Evolutionary conservation across 2,113 vertebrate genomes (phyloP).

Genomic region (Nannospalax galili): DNA sequence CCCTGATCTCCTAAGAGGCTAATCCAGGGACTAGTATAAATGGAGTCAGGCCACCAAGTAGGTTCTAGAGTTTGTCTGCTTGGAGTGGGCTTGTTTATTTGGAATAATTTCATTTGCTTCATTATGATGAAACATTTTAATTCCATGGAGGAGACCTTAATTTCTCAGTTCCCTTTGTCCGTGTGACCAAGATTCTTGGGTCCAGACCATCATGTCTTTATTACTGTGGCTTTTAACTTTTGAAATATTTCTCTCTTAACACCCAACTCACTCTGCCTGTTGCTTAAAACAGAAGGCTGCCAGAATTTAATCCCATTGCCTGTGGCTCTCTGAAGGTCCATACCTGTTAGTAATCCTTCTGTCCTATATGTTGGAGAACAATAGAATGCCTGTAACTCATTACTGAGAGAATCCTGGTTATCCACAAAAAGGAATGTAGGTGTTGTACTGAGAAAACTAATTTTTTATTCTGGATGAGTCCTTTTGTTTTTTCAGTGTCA

Average conservation of each 20-base stretch:
- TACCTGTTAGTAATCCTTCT: constrained; percentile 36
- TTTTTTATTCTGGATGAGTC: background rate
- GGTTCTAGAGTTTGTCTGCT: background rate
- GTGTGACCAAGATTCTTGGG: constrained; percentile 39
- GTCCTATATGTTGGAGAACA: constrained; percentile 40
- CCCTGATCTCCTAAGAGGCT: background rate
- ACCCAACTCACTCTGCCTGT: constrained; percentile 17
- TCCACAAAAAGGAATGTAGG: background rate
- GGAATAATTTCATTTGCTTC: constrained; percentile 27
- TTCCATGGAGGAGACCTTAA: background rate
- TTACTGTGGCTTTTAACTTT: constrained; percentile 45
- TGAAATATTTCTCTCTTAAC: constrained; percentile 57
- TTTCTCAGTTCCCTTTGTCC: constrained; percentile 32
- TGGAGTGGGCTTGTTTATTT: background rate
- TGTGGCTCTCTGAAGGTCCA: constrained; percentile 30
- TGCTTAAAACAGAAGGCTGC: constrained; percentile 28
- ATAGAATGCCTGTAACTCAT: background rate
- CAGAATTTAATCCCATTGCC: background rate
- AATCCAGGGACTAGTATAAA: background rate
- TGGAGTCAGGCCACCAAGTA: background rate
- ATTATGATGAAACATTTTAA: constrained; percentile 33
- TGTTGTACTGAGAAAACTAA: background rate
- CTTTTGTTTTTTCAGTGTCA: background rate
- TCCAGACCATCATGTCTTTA: constrained; percentile 25
- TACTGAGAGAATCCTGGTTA: background rate